Evolutionary conservation across 2,113 vertebrate species (phyloP).

Genomic region (Stigmatopora argus): DNA sequence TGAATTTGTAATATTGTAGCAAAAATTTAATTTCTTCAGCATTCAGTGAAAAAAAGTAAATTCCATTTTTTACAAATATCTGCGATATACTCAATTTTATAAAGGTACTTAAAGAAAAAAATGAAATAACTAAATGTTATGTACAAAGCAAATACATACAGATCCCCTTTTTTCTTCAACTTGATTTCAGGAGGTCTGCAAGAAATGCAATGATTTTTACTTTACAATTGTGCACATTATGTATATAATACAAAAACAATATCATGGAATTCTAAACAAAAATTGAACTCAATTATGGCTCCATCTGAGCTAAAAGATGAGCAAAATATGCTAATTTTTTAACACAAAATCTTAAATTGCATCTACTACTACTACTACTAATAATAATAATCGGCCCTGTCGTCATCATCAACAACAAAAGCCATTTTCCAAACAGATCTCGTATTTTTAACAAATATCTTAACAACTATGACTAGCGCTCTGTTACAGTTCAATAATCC

Average conservation of each 20-base stretch:
- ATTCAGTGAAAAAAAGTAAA: background rate
- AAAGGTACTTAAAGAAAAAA: background rate
- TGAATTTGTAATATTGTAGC: background rate
- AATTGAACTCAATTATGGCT: background rate
- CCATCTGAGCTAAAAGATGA: background rate
- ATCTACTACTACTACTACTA: too few species aligned
- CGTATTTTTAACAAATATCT: background rate
- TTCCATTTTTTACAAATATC: background rate
- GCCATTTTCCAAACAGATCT: too few species aligned
- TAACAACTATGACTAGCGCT: too few species aligned
- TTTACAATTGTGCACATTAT: background rate
- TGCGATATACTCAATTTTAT: background rate
- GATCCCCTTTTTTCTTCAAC: conserved; percentile 78
- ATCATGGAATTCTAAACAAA: background rate
- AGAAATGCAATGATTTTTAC: conserved; percentile 24
- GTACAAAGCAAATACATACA: conserved; percentile 62
- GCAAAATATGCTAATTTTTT: background rate
- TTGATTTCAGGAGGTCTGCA: conserved; percentile 77
- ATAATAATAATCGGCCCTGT: too few species aligned
- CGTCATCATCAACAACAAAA: too few species aligned
- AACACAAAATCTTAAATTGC: background rate
- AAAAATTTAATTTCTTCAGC: background rate
- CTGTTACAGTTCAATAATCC: too few species aligned
- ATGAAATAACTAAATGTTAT: background rate
- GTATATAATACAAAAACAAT: background rate